Evolutionary conservation across 2,888 invertebrate genomes (phyloP).

Genomic region (Axea sp.): DNA sequence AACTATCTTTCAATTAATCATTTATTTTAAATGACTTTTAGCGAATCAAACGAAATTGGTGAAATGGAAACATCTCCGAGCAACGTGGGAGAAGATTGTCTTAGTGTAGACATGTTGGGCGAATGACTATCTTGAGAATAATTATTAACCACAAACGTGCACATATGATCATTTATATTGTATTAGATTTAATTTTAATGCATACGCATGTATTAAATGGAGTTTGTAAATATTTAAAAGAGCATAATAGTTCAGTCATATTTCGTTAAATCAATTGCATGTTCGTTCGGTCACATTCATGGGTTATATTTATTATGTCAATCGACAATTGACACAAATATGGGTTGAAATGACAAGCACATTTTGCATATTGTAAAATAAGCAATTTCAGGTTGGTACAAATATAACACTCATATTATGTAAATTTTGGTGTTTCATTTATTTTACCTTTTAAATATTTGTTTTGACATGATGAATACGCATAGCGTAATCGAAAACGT

Average conservation of each 20-base stretch:
- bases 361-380: constrained; percentile 48
- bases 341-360: constrained; percentile 28
- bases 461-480: constrained; percentile 60
- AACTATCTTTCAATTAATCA: too few species aligned
- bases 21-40: constrained; percentile 74
- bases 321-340: constrained; percentile 16
- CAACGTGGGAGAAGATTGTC: constrained; percentile 89
- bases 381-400: constrained; percentile 57
- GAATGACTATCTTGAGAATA: constrained; percentile 75
- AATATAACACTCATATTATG: constrained; percentile 44
- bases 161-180: constrained; percentile 19
- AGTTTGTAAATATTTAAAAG: constrained; percentile 56
- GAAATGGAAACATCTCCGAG: constrained; percentile 90
- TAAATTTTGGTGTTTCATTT: constrained; percentile 16
- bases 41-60: constrained; percentile 90
- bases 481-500: constrained; percentile 62
- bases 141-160: constrained; percentile 26
- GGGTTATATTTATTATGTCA: constrained; percentile 50
- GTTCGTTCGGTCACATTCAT: constrained; percentile 25
- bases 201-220: constrained; percentile 18
- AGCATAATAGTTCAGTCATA: constrained; percentile 12
- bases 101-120: constrained; percentile 84
- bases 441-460: constrained; percentile 1
- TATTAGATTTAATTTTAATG: constrained; percentile 14
- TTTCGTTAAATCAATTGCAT: constrained; percentile 15